phyloP scores from a whole-genome alignment of 2,113 vertebrate species.

The Plotosus lineatus region DNA sequence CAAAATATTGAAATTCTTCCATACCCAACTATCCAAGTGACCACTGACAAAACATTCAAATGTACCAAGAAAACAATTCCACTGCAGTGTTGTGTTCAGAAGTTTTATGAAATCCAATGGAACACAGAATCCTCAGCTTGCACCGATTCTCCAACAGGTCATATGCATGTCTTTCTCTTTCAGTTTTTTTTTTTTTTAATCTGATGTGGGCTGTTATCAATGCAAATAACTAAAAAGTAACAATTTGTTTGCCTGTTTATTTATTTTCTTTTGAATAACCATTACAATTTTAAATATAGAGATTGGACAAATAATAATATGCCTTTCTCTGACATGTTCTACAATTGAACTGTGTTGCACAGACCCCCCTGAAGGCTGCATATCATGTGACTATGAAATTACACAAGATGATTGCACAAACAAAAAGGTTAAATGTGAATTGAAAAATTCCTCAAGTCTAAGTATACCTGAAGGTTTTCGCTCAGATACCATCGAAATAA shows the following conservation, averaged over 20 bases:
- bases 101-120: not conserved
- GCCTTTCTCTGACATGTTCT: not conserved
- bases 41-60: not conserved
- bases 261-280: not conserved
- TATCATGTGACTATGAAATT: not conserved
- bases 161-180: not conserved
- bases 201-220: not conserved
- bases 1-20: not conserved
- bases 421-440: not conserved
- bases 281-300: not conserved
- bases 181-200: not conserved
- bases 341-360: not conserved
- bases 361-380: not conserved
- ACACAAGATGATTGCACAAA: fast-evolving
- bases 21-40: not conserved
- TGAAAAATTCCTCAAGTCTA: not conserved
- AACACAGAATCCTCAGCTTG: not conserved
- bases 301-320: not conserved
- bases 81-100: slow-evolving; percentile 17
- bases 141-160: not conserved
- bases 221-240: not conserved
- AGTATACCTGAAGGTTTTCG: not conserved
- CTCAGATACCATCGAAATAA: not conserved
- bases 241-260: too few relatives aligned
- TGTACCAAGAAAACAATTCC: not conserved